Evolutionary conservation across 2,113 vertebrate genomes (phyloP).

Genomic region (Apistogramma diplotaenia): DNA sequence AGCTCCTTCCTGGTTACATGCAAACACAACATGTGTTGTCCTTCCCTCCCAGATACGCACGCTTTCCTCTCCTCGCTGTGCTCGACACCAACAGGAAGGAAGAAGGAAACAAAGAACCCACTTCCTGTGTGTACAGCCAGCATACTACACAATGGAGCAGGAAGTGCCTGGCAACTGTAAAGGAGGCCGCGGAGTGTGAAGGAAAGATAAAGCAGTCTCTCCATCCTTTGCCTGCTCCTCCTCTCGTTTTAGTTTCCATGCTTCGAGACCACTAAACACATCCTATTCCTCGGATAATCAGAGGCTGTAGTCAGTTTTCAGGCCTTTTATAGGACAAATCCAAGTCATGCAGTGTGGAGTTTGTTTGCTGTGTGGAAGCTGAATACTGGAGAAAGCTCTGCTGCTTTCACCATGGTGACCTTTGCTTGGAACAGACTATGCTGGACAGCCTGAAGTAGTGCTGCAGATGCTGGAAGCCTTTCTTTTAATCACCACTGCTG

Average conservation of each 20-base stretch:
- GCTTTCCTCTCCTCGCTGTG: conserved; percentile 32
- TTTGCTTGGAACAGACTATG: conserved; percentile 28
- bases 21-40: conserved; percentile 46
- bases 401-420: conserved; percentile 53
- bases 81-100: conserved; percentile 67
- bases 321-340: background rate
- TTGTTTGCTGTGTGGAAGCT: background rate
- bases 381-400: background rate
- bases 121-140: conserved; percentile 71
- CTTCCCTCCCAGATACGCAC: conserved; percentile 27
- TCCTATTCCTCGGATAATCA: background rate
- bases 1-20: conserved; percentile 61
- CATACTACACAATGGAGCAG: conserved; percentile 66
- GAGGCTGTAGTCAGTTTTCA: background rate
- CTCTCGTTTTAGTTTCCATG: conserved; percentile 34
- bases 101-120: conserved; percentile 72
- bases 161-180: conserved; percentile 70
- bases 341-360: background rate
- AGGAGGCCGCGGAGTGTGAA: conserved; percentile 56
- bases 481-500: conserved; percentile 35
- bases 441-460: conserved; percentile 22
- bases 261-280: background rate
- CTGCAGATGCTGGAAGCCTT: conserved; percentile 48
- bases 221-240: conserved; percentile 8
- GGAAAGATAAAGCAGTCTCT: conserved; percentile 58